Conservation (phyloP, 2,113 vertebrate species). For the Varanus komodoensis region DNA sequence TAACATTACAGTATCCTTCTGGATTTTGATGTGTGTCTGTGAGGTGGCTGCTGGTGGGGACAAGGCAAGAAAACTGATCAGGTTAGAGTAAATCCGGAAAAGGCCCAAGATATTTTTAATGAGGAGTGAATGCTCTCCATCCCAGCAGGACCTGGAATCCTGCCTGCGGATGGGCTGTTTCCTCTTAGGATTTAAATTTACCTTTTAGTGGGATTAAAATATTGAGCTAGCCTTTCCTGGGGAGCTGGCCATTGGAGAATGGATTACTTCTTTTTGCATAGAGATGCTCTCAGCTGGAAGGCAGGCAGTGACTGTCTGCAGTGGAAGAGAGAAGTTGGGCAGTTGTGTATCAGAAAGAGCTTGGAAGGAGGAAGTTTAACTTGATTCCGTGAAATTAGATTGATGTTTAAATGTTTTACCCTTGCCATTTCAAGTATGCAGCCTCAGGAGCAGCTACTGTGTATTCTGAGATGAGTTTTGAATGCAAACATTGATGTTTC, state of each 20-base stretch:
- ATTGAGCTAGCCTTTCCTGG: conserved; percentile 14
- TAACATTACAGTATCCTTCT: not conserved
- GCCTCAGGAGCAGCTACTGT: not conserved
- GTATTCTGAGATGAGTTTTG: not conserved
- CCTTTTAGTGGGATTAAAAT: conserved; percentile 26
- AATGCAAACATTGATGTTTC: not conserved
- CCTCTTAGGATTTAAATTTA: conserved; percentile 33
- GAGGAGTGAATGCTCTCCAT: not conserved
- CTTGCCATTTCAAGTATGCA: not conserved
- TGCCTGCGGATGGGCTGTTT: not conserved
- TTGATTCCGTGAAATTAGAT: not conserved
- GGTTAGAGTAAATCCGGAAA: not conserved
- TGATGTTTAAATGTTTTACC: not conserved
- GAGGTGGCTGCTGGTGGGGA: no score
- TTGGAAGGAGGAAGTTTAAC: not conserved
- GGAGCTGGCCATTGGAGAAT: not conserved
- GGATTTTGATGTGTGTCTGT: no score
- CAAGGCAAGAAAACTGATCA: not conserved
- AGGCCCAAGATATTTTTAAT: not conserved
- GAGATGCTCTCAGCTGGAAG: conserved; percentile 7
- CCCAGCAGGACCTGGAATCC: not conserved
- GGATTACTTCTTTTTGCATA: conserved; percentile 18
- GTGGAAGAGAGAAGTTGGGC: not conserved
- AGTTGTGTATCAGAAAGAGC: not conserved
- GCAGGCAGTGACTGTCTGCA: not conserved